phyloP scores from a whole-genome alignment of 2,888 invertebrate genomes.

The Mesorhabditis sp. region DNA sequence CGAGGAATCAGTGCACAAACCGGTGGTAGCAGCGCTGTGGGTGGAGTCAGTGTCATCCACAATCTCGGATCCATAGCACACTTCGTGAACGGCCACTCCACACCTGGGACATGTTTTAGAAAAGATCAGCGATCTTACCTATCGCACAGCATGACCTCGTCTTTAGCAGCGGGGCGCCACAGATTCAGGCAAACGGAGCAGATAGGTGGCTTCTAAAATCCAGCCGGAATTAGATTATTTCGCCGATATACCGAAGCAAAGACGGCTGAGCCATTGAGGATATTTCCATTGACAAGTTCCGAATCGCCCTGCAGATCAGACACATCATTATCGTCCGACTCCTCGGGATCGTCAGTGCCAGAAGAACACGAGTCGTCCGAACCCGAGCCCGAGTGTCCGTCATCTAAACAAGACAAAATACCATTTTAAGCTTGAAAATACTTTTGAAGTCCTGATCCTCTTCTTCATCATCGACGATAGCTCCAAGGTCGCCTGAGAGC shows the following conservation, averaged over 20 bases:
- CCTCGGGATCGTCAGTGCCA: neutral
- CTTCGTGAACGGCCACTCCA: constrained; percentile 53
- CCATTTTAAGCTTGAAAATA: neutral
- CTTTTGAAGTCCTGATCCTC: constrained; percentile 44
- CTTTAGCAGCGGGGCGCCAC: constrained; percentile 15
- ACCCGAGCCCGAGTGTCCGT: constrained; percentile 1
- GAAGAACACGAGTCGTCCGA: neutral
- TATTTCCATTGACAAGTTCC: neutral
- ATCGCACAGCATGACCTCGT: constrained; percentile 47
- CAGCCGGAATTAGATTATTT: too few relatives aligned
- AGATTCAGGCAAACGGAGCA: constrained; percentile 47
- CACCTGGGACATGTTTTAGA: constrained; percentile 34
- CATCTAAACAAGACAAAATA: neutral
- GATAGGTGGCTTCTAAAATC: constrained; percentile 14
- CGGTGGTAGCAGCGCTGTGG: constrained; percentile 26
- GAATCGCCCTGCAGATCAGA: neutral
- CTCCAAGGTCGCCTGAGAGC: constrained; percentile 19
- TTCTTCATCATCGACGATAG: constrained; percentile 39
- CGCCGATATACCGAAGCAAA: constrained; percentile 7
- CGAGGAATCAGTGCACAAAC: neutral
- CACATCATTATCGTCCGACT: neutral
- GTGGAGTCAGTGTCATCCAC: constrained; percentile 15
- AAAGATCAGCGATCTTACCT: constrained; percentile 19
- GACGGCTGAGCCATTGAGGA: neutral
- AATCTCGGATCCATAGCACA: constrained; percentile 44